phyloP scores from a whole-genome alignment of 2,797 vertebrate genomes.

The Mionectes olivaceus region DNA sequence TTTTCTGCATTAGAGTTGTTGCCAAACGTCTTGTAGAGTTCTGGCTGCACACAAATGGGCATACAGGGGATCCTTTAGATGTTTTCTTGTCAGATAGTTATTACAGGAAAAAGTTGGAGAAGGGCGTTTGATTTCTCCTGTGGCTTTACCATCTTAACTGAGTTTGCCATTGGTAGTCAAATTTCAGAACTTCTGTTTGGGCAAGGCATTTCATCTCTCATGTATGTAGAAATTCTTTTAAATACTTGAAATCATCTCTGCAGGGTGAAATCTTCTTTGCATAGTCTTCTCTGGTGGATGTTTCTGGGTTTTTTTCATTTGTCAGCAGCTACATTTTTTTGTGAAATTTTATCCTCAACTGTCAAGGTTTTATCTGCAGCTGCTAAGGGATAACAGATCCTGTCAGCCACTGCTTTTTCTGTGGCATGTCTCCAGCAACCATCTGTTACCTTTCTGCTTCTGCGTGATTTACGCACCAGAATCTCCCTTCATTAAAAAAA shows the following conservation, averaged over 20 bases:
- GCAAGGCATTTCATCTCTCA: neutral
- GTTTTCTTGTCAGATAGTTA: neutral
- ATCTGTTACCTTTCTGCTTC: conserved; percentile 12
- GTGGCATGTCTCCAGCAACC: neutral
- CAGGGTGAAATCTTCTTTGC: neutral
- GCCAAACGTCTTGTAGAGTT: neutral
- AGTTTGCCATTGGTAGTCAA: neutral
- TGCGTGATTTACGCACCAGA: neutral
- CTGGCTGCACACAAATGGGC: neutral
- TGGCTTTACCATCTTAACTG: neutral
- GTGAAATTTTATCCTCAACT: conserved; percentile 20
- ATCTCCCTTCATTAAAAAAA: neutral
- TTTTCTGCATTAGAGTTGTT: neutral
- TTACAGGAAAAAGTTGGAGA: neutral
- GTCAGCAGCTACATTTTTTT: neutral
- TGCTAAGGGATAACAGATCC: conserved; percentile 3
- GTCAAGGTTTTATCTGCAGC: conserved; percentile 11
- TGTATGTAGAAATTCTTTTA: neutral
- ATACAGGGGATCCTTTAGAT: neutral
- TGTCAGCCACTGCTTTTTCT: neutral
- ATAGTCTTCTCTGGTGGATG: neutral
- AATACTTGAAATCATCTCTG: neutral
- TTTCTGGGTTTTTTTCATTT: neutral
- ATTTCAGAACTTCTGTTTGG: neutral
- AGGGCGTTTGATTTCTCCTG: neutral